Percentiles rank a stretch among this genome's conserved stretches.
These are phyloP conservation scores for Bradysia coprophila DNA, from an alignment of 1,140 invertebrate species.

Conservation along the genomic window DNA sequence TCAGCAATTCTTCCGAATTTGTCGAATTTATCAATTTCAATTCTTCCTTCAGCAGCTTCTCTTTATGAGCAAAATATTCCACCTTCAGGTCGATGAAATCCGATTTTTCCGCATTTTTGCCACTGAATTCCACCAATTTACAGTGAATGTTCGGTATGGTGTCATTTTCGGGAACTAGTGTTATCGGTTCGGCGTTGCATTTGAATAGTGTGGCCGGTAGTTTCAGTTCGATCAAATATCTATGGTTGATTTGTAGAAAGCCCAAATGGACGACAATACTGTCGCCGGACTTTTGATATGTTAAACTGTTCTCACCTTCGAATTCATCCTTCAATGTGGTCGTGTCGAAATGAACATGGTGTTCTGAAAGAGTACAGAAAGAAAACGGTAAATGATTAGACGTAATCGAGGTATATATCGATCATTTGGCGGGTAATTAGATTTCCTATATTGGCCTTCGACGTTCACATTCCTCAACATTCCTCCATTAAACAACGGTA, in stretches of 20 bases:
- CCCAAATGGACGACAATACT: conserved; percentile 21
- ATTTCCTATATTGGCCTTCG: no score
- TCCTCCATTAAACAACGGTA: no score
- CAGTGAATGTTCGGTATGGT: conserved; percentile 20
- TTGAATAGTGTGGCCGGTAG: conserved; percentile 15
- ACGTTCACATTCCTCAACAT: no score
- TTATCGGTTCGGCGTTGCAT: conserved; percentile 5
- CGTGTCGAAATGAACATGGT: conserved; percentile 23
- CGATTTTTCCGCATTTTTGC: conserved; percentile 15
- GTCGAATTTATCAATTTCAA: conserved; percentile 24
- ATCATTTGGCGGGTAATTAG: no score
- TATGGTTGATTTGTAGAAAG: conserved; percentile 24
- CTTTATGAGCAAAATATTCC: conserved; percentile 30
- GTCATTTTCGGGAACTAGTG: conserved; percentile 14
- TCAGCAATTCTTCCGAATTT: conserved; percentile 17
- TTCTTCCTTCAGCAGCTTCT: conserved; percentile 28
- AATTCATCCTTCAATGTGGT: conserved; percentile 16
- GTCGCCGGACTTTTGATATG: conserved; percentile 18
- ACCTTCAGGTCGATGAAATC: conserved; percentile 20
- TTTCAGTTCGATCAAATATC: conserved; percentile 21
- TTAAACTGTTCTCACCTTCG: conserved; percentile 17
- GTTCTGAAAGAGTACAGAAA: conserved; percentile 9
- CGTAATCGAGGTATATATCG: no score
- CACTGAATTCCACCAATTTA: conserved; percentile 15
- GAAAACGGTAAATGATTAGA: no score